Base-by-base conservation (phyloP, 2,888 invertebrate species). In the Pecten maximus region DNA sequence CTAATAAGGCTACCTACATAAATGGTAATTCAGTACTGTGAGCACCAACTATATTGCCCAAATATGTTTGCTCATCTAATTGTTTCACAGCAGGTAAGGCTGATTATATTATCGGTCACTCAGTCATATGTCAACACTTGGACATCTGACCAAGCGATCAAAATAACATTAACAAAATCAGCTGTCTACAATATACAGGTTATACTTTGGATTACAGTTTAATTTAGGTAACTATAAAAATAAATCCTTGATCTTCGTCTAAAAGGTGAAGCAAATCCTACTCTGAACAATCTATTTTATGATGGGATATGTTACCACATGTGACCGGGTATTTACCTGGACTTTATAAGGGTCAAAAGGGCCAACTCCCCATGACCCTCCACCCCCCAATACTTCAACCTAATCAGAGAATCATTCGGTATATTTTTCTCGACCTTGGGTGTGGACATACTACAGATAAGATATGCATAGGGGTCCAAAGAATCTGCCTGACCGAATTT, bases 391-490 rank as follows among this genome's bases (percentile, higher is more conserved):
- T n/a, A 1, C n/a, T 23, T n/a, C n/a, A 60, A 60, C 23, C 23
- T 6, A 60, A 60, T 60, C 60, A 23, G 60, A n/a, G 60, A 60
- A 60, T n/a, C 60, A 19, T 8, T 60, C 2, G 35, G 35, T 10
- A 74, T 74, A 35, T 35, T 74, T 74, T 74, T 74, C 35, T 15
- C 35, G 74, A 35, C 74, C 74, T 74, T 74, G 74, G 74, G 74
- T 35, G 74, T 74, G 74, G 74, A 74, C 74, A 74, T 74, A 54
- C 23, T 54, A 54, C 54, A 74, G 74, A 74, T 74, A 74, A 28
- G 28, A 8, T 74, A 19, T 2, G 44, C 6, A 28, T 6, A 23
- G 35, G 6, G 35, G 74, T 35, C 0, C 0, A 74, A 74, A 74
- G 74, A 74, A 74, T 74, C 35, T 74, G 16, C 28, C 35, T 74